These are phyloP conservation scores for Budorcas taxicolor DNA, from an alignment of 2,113 vertebrate genomes.

Conservation along the genomic window DNA sequence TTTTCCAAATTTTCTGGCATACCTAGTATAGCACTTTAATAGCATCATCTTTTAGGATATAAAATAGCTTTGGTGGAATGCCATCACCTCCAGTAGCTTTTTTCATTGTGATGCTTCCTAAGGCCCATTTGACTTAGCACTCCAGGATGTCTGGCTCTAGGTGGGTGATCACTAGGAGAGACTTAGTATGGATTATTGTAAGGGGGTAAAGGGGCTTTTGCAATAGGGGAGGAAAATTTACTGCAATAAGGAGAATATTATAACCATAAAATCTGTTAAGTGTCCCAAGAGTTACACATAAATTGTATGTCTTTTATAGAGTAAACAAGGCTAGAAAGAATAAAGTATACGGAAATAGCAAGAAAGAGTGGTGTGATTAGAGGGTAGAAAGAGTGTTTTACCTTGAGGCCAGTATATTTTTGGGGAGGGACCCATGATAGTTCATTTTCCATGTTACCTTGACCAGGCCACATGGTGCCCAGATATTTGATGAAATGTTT, in stretches of 20 bases:
- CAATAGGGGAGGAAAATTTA: not conserved
- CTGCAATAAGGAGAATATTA: not conserved
- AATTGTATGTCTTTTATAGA: not conserved
- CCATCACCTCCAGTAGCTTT: not conserved
- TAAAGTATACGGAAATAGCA: not conserved
- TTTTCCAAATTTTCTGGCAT: not conserved
- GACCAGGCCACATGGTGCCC: not conserved
- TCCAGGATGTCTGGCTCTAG: not conserved
- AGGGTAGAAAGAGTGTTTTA: not conserved
- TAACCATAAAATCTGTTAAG: not conserved
- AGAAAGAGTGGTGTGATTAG: not conserved
- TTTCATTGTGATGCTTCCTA: not conserved
- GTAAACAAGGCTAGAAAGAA: not conserved
- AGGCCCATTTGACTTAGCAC: not conserved
- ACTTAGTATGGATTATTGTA: not conserved
- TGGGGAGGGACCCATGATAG: not conserved
- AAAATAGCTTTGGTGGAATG: not conserved
- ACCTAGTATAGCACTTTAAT: not conserved
- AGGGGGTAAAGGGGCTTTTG: not conserved
- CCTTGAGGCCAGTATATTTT: not conserved
- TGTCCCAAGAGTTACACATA: not conserved
- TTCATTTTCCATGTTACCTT: not conserved
- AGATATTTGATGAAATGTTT: not conserved
- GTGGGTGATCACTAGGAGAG: not conserved
- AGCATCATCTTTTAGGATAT: not conserved